A percentile compares a stretch with the other conserved stretches of the same genome.
These are phyloP conservation scores for Ptiloglossa arizonensis DNA, from an alignment of 1,140 invertebrate species.

Conservation along the genomic window DNA sequence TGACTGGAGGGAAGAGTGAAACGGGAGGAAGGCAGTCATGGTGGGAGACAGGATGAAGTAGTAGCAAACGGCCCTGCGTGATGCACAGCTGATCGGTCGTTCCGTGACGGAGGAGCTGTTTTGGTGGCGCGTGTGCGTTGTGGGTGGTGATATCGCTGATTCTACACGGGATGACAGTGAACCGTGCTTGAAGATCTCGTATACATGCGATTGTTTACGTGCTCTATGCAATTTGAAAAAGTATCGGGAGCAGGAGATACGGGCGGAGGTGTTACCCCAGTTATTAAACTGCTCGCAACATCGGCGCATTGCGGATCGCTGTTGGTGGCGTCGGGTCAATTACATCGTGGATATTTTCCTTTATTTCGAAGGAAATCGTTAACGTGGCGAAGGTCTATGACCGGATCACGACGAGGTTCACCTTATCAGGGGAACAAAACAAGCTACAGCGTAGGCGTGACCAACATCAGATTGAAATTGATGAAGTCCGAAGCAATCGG, in stretches of 20 bases:
- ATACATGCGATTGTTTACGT: conserved; percentile 44
- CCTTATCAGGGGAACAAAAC: conserved; percentile 35
- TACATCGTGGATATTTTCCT: conserved; percentile 22
- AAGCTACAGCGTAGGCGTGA: conserved; percentile 28
- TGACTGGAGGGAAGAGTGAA: not conserved
- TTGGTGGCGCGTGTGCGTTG: not conserved
- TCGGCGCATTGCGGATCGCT: conserved; percentile 35
- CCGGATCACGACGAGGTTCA: conserved; percentile 53
- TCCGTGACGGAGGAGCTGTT: conserved; percentile 43
- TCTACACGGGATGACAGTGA: conserved; percentile 24
- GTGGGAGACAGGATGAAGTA: conserved; percentile 38
- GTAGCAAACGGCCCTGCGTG: conserved; percentile 54
- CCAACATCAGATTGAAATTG: conserved; percentile 56
- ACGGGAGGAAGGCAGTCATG: not conserved
- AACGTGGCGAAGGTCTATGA: conserved; percentile 66
- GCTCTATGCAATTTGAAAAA: conserved; percentile 58
- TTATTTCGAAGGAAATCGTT: conserved; percentile 37
- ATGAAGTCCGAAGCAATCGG: conserved; percentile 62
- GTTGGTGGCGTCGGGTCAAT: conserved; percentile 38
- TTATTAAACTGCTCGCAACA: conserved; percentile 4
- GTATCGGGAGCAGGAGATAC: conserved; percentile 18
- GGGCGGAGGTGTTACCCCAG: not conserved
- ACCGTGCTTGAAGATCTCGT: not conserved
- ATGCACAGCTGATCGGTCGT: conserved; percentile 69
- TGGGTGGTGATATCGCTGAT: not conserved